Evolutionary conservation across 2,113 vertebrate genomes (phyloP), one percentile per base, ranked within the genome.

Genomic region (Oncorhynchus clarkii): DNA sequence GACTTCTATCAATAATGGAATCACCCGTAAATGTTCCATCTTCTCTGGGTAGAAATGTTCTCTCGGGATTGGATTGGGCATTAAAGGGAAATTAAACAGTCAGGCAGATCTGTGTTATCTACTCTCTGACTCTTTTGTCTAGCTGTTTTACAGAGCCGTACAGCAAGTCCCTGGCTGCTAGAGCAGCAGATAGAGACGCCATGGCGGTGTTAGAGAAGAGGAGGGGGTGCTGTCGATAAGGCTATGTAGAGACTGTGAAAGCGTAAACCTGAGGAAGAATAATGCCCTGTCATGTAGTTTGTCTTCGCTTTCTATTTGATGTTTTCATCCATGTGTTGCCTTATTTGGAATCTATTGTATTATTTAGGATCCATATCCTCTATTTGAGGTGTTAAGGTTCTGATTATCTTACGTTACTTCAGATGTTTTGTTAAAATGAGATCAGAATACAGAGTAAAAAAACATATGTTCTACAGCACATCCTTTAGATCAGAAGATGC

Each of bases 1-100:
- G 83, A 90, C 86, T 86, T 89, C 82, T 87, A 88, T 92, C 91
- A 92, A 92, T 92, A 92, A 91, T 82, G 70, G 84, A 87, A 83
- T 81, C 80, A 73, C 78, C 84, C 71, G 69, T 86, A 87, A 75
- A 83, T 83, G 84, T 89, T 82, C 77, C 82, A 86, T 92, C 80
- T 88, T 88, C 80, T 84, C 72, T 48, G 76, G 87, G 80, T 85
- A 84, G 78, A 83, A 77, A 83, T 77, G 62, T 75, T 73, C 34
- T 29, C 54, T n/a, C 20, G 54, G 74, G 76, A 79, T 88, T 91
- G 90, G 82, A 84, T 88, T 90, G 78, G 82, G 70, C 24, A 16
- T 79, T 76, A 84, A 88, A 81, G 78, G 76, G 81, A 89, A 82
- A 78, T 84, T 64, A 82, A 87, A 82, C 49, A 62, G 78, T 75